phyloP scores from a whole-genome alignment of 2,888 invertebrate genomes.

The Chaetogeoica ovagalla region DNA sequence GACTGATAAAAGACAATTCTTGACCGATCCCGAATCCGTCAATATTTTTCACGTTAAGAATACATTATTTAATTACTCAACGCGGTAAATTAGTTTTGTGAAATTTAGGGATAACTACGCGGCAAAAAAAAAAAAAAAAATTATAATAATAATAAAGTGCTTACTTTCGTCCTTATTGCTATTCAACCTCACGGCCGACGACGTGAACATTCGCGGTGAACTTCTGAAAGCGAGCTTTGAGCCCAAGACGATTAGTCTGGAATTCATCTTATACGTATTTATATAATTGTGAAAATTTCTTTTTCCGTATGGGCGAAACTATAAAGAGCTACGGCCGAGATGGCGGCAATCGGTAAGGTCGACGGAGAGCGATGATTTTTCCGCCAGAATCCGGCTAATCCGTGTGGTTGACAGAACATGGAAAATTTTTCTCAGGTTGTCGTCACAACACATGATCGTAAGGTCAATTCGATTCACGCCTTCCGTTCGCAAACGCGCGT shows the following conservation, averaged over 20 bases:
- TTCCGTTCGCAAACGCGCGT: neutral
- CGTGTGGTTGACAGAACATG: constrained; percentile 5
- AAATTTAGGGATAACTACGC: neutral
- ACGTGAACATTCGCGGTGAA: constrained; percentile 36
- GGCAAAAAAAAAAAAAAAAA: neutral
- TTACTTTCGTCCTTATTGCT: constrained; percentile 31
- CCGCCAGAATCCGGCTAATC: constrained; percentile 28
- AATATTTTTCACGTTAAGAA: too few relatives aligned
- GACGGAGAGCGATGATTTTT: constrained; percentile 27
- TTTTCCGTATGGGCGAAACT: neutral
- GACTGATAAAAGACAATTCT: too few relatives aligned
- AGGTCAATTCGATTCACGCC: constrained; percentile 40
- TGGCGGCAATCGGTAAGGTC: constrained; percentile 20
- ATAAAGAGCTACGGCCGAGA: neutral
- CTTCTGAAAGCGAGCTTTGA: constrained; percentile 32
- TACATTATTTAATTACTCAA: too few relatives aligned
- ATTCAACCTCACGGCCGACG: constrained; percentile 17
- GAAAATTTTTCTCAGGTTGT: constrained; percentile 28
- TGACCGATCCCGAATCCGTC: too few relatives aligned
- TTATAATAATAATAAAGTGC: neutral
- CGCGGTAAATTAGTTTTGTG: too few relatives aligned
- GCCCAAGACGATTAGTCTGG: constrained; percentile 30
- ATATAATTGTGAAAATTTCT: neutral
- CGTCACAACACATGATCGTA: constrained; percentile 40
- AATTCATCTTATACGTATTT: constrained; percentile 16